Evolutionary conservation across 2,797 vertebrate species (phyloP).

Genomic region (Lepus townsendii): DNA sequence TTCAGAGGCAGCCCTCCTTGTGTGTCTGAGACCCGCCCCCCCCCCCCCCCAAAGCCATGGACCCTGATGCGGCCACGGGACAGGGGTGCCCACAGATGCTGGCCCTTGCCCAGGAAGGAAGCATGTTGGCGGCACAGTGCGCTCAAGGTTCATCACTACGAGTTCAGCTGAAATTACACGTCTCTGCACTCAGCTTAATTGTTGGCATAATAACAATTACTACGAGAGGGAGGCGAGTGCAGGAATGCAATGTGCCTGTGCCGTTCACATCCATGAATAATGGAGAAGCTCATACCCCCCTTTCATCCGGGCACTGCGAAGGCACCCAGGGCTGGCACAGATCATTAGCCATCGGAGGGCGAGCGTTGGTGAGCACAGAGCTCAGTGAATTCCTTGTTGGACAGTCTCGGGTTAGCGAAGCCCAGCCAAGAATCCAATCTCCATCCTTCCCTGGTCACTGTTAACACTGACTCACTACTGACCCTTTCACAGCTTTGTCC

Average conservation of each 20-base stretch:
- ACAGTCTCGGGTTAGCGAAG: background rate
- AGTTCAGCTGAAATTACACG: conserved; percentile 37
- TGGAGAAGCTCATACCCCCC: background rate
- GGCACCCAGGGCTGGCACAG: background rate
- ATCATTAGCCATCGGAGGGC: too few species aligned
- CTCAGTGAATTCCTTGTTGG: background rate
- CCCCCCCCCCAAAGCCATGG: background rate
- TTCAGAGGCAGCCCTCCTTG: background rate
- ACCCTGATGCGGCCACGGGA: background rate
- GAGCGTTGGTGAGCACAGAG: background rate
- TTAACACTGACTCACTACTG: background rate
- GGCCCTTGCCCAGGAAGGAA: background rate
- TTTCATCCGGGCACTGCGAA: background rate
- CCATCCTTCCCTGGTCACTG: background rate
- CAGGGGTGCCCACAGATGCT: background rate
- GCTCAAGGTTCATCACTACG: background rate
- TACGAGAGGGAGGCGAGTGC: background rate
- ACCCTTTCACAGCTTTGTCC: background rate
- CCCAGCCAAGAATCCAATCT: background rate
- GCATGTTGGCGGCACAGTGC: background rate
- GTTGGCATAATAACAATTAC: conserved; percentile 55
- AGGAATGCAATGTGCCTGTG: background rate
- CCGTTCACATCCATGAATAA: background rate
- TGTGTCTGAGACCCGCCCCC: background rate
- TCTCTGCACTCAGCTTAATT: conserved; percentile 22